Base-by-base conservation (phyloP, 2,888 invertebrate genomes). In the Rhorus exstirpatorius region DNA sequence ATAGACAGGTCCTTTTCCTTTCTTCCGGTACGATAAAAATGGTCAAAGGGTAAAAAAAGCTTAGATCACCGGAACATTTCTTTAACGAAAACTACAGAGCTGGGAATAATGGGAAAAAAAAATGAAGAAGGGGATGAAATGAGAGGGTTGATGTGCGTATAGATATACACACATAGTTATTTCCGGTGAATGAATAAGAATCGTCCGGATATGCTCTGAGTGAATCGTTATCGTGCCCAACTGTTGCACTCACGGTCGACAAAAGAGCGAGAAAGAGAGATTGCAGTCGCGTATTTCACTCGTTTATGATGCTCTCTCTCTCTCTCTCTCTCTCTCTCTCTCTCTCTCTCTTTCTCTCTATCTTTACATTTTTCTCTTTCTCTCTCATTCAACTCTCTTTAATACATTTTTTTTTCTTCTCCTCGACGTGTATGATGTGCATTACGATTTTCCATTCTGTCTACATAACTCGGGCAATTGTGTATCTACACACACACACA, bases 151-250 rank as follows among this genome's bases (percentile, higher is more conserved):
- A 14, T 14, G 21, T 38, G 61, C 17, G n/a, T 55, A 14, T 24
- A 53, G 14, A 24, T 61, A 19, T 46, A 24, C 41, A 35, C 46
- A 41, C n/a, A 14, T 41, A 31, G 38, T 24, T 61, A n/a, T 55
- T 68, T 74, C 60, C 46, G 38, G 49, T 24, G 41, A 70, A 71
- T 46, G 63, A 70, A 79, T 75, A 71, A 65, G 55, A 79, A 79
- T 79, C 60, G 49, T 67, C 21, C 17, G 65, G 31, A 67, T 71
- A 44, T 58, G 65, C 26, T 26, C 61, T 72, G 61, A 80, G 77
- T 67, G 26, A 83, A 78, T 74, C 63, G 74, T 81, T 78, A 75
- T 70, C 80, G 82, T 85, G 81, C 83, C 86, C 86, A 86, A 86
- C 86, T 86, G 86, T 86, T 86, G 86, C 86, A 85, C 70, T 77